These are phyloP conservation scores for Gallinago paraguaiae DNA, from an alignment of 2,113 vertebrate species.

Conservation along the genomic window DNA sequence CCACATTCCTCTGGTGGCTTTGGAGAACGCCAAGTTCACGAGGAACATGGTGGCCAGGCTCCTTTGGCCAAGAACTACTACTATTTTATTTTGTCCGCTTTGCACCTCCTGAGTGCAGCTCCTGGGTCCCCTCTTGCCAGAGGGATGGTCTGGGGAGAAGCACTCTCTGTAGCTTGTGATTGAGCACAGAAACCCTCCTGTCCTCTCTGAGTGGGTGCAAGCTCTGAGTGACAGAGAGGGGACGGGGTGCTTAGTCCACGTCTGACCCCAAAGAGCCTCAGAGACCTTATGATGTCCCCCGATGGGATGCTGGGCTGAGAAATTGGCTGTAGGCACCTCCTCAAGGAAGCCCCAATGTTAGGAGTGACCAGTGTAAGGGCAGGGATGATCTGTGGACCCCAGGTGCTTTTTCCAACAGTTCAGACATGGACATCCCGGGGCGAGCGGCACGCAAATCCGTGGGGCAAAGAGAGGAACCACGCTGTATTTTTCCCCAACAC, in stretches of 20 bases:
- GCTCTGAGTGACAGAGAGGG: background rate
- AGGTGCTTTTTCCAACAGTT: background rate
- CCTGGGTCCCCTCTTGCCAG: background rate
- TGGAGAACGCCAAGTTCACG: background rate
- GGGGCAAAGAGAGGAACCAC: background rate
- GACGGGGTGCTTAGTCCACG: background rate
- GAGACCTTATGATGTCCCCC: background rate
- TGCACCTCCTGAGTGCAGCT: background rate
- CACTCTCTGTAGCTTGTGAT: background rate
- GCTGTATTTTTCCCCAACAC: rapidly evolving
- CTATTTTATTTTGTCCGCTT: background rate
- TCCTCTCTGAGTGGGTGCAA: background rate
- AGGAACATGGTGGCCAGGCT: background rate
- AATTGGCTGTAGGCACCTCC: background rate
- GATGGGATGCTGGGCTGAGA: background rate
- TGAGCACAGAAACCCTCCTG: too few relatives aligned
- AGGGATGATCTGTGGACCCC: background rate
- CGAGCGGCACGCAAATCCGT: rapidly evolving
- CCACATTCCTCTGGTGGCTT: background rate
- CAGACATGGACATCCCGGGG: too few relatives aligned
- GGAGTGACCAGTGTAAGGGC: too few relatives aligned
- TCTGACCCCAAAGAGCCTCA: background rate
- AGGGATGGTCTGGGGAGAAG: background rate
- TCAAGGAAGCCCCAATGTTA: background rate
- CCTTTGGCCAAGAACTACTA: background rate